A percentile compares a stretch with the other conserved stretches of the same genome.
Conservation (phyloP, 53 echinoderm and acorn worm genomes). For the Paelopatides confundens region DNA sequence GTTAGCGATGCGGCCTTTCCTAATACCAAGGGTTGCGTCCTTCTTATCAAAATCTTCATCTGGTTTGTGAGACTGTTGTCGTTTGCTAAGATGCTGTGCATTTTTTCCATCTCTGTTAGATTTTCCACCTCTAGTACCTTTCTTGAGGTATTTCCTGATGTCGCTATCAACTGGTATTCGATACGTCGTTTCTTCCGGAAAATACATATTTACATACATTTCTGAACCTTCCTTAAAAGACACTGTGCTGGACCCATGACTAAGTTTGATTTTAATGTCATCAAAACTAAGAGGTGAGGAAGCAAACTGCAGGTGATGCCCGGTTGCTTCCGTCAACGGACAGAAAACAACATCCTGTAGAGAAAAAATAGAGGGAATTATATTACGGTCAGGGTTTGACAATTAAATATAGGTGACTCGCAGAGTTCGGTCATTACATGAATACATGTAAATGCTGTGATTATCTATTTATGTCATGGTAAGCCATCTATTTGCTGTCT, state of each 20-base stretch:
- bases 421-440: too few species aligned
- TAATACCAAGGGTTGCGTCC: background rate
- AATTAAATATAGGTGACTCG: too few species aligned
- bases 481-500: too few species aligned
- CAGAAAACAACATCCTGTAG: background rate
- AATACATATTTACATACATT: background rate
- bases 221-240: background rate
- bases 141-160: background rate
- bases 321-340: background rate
- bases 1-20: slow-evolving; percentile 10
- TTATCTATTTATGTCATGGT: too few species aligned
- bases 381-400: too few species aligned
- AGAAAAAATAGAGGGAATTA: too few species aligned
- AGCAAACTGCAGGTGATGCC: background rate
- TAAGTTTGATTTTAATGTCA: background rate
- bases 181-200: background rate
- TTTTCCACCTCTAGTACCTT: background rate
- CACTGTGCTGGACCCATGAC: background rate
- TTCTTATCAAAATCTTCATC: background rate
- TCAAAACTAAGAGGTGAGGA: background rate
- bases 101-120: too few species aligned
- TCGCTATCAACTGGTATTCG: background rate
- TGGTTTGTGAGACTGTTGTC: background rate
- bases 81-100: background rate
- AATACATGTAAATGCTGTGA: too few species aligned